Percentiles rank a stretch among this genome's conserved stretches.
Evolutionary conservation across 2,797 vertebrate genomes (phyloP).

Genomic region (Oryzias dopingdopingensis): DNA sequence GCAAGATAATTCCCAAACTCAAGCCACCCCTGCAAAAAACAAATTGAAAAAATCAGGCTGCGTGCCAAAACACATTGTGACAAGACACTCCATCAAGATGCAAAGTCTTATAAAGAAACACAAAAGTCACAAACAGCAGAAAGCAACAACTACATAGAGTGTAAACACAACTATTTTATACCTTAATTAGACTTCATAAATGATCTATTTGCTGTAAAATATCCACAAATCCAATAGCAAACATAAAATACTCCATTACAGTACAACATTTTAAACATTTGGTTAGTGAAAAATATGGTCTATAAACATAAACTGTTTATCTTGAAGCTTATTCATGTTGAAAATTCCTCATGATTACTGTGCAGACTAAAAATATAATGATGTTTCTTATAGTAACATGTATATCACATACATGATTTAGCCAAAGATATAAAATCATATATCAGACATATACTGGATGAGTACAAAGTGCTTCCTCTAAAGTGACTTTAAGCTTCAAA

Average conservation of each 20-base stretch:
- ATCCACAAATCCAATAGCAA: constrained; percentile 38
- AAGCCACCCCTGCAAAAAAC: not conserved
- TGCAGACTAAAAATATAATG: constrained; percentile 48
- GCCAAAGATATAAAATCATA: constrained; percentile 53
- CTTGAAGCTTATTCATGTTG: constrained; percentile 44
- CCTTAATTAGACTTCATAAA: constrained; percentile 49
- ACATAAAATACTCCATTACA: constrained; percentile 63
- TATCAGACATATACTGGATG: constrained; percentile 39
- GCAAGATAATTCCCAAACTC: constrained; percentile 44
- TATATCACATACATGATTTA: constrained; percentile 47
- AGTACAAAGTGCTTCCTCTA: constrained; percentile 71
- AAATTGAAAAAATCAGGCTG: constrained; percentile 10
- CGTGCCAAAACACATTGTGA: constrained; percentile 26
- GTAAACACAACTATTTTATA: constrained; percentile 30
- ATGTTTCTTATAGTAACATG: constrained; percentile 37
- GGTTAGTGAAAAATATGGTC: constrained; percentile 63
- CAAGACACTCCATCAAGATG: constrained; percentile 36
- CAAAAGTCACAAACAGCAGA: constrained; percentile 49
- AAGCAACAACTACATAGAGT: constrained; percentile 30
- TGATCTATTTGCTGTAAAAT: constrained; percentile 36
- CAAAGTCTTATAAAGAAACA: constrained; percentile 40
- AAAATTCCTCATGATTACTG: constrained; percentile 50
- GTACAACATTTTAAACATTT: constrained; percentile 55
- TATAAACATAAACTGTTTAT: constrained; percentile 48
- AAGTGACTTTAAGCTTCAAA: constrained; percentile 62